Conservation (phyloP, 2,113 vertebrate genomes). For the Channa maculata region DNA sequence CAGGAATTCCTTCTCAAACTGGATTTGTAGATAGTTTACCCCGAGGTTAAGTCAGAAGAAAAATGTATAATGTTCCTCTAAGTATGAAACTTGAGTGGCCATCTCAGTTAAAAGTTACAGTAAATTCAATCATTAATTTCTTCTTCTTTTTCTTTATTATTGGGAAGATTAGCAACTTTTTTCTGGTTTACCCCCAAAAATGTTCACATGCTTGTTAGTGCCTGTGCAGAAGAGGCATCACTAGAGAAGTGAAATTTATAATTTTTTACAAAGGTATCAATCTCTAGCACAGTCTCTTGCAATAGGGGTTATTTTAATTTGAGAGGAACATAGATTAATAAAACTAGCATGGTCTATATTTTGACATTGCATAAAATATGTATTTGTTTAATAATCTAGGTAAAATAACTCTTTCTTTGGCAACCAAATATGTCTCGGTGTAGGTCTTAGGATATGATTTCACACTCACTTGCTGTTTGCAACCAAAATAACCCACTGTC, state of each 20-base stretch:
- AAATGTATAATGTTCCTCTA: slow-evolving; percentile 4
- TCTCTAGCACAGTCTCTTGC: slow-evolving; percentile 25
- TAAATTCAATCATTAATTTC: background rate
- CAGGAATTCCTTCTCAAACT: slow-evolving; percentile 9
- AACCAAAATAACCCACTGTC: slow-evolving; percentile 42
- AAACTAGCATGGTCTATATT: slow-evolving; percentile 30
- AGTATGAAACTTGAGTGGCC: slow-evolving; percentile 17
- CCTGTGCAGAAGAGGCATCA: slow-evolving; percentile 11
- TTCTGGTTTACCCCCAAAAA: slow-evolving; percentile 12
- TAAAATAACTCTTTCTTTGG: slow-evolving; percentile 14
- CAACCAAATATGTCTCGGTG: slow-evolving; percentile 52
- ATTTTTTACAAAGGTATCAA: slow-evolving; percentile 8
- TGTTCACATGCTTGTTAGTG: background rate
- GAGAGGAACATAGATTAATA: slow-evolving; percentile 20
- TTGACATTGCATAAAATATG: slow-evolving; percentile 17
- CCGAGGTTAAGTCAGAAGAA: background rate
- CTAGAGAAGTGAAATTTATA: slow-evolving; percentile 29
- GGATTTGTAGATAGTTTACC: slow-evolving; percentile 8
- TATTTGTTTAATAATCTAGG: slow-evolving; percentile 22
- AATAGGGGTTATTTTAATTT: slow-evolving; percentile 23
- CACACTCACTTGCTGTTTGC: slow-evolving; percentile 44
- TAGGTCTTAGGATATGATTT: slow-evolving; percentile 41
- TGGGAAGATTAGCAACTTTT: background rate
- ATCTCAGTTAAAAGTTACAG: slow-evolving; percentile 2
- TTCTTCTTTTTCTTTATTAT: background rate